These are phyloP conservation scores for Eucidaris tribuloides DNA, from an alignment of 35 echinoderm and acorn worm species.

Conservation along the genomic window DNA sequence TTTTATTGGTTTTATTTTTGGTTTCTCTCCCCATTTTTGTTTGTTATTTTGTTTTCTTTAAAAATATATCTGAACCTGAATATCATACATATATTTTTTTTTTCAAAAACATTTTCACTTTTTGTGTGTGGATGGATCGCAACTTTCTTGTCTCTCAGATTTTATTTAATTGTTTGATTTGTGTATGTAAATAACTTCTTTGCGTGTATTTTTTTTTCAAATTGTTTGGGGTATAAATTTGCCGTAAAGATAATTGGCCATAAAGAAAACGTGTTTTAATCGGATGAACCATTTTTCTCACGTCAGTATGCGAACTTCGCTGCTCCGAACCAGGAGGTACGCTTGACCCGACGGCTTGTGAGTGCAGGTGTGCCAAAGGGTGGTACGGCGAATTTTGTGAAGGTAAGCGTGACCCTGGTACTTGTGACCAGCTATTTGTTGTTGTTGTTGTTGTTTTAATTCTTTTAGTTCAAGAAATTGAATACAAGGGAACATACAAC, in stretches of 20 bases:
- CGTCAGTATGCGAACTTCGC: conserved; percentile 45
- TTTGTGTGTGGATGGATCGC: background rate
- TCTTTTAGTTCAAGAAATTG: no score
- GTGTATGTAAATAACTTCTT: background rate
- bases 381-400: conserved; percentile 59
- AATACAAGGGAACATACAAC: no score
- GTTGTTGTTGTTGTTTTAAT: no score
- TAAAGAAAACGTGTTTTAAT: background rate
- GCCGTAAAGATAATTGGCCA: background rate
- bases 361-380: conserved; percentile 48
- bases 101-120: background rate
- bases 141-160: background rate
- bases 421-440: no score
- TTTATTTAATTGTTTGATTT: background rate
- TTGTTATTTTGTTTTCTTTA: background rate
- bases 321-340: conserved; percentile 53
- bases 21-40: background rate
- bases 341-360: conserved; percentile 18
- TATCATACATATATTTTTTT: no score
- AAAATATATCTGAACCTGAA: no score
- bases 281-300: background rate
- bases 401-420: no score
- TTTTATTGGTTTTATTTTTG: background rate
- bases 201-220: no score
- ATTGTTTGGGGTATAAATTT: background rate